Base-by-base conservation (phyloP, 2,888 invertebrate genomes). In the Pachliopta kotzebuea region DNA sequence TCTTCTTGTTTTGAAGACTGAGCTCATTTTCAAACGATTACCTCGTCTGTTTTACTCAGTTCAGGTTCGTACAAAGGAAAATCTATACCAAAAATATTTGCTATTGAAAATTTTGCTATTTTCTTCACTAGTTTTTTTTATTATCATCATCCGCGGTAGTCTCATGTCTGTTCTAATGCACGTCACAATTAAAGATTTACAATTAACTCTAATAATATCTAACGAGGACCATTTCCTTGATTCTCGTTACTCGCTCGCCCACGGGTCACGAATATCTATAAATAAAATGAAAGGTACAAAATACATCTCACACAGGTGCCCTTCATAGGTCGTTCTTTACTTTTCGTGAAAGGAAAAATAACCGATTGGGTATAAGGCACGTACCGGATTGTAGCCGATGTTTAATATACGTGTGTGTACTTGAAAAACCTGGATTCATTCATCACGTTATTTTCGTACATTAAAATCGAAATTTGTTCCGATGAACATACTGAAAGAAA, bases 281-380 rank as follows among this genome's bases (percentile, higher is more conserved):
- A 56, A 56, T 29, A 56, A 9, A 56, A 50, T 61, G 55, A 45
- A 42, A n/a, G 42, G 45, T 58, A 58, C 45, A 37, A 20, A 63
- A 37, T 53, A 63, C 50, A 58, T 54, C 29, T 45, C 45, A 60
- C 55, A 37, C 64, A 52, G 60, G 29, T 65, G 60, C 56, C 56
- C 56, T 42, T 60, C 56, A 45, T 18, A 60, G 56, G 56, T 50
- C 24, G 14, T 37, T 37, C 60, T 31, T 37, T 52, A 60, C 56
- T 60, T 56, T 56, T 29, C 42, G 29, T 52, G 56, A 65, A 24
- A 56, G 53, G 60, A 65, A 65, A 65, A 65, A 65, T 65, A 65
- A 65, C 56, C 56, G 56, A 56, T 60, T 65, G 49, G 49, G 59
- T 63, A 55, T n/a, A 65, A 60, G 56, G 29, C 20, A 29, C 31